These are phyloP conservation scores for Palythoa grandis DNA, from an alignment of 92 coral and sea anemone genomes.

Conservation along the genomic window DNA sequence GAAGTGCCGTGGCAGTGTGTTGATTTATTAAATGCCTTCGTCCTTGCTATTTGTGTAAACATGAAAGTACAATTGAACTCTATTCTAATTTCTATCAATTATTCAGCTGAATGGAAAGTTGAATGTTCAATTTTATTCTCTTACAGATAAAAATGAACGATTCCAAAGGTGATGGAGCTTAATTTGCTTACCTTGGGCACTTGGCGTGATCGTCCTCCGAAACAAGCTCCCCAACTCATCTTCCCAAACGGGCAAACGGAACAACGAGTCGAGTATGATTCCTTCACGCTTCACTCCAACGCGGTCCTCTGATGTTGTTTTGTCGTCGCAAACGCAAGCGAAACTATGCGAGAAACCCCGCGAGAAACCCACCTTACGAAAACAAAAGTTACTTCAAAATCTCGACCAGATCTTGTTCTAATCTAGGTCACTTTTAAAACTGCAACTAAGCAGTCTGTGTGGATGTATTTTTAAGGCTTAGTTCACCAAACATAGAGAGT, in stretches of 20 bases:
- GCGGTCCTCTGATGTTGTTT: neutral
- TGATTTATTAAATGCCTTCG: neutral
- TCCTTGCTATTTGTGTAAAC: neutral
- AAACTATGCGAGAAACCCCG: neutral
- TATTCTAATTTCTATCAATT: neutral
- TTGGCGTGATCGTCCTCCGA: neutral
- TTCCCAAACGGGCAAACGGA: neutral
- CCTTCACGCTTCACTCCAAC: neutral
- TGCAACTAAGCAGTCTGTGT: neutral
- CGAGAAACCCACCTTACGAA: neutral
- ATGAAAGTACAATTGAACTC: neutral
- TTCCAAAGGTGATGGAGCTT: neutral
- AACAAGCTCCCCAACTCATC: conserved; percentile 7
- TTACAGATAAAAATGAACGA: neutral
- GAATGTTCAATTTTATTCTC: neutral
- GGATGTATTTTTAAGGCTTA: neutral
- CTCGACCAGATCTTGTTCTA: neutral
- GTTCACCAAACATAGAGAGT: neutral
- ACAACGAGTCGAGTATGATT: neutral
- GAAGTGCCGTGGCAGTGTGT: neutral
- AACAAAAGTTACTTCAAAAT: neutral
- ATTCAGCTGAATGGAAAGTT: neutral
- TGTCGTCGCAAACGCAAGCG: neutral
- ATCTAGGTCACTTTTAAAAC: neutral
- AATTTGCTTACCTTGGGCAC: neutral